Evolutionary conservation across 2,888 invertebrate genomes (phyloP).

Genomic region (Drosophila imparisetae): DNA sequence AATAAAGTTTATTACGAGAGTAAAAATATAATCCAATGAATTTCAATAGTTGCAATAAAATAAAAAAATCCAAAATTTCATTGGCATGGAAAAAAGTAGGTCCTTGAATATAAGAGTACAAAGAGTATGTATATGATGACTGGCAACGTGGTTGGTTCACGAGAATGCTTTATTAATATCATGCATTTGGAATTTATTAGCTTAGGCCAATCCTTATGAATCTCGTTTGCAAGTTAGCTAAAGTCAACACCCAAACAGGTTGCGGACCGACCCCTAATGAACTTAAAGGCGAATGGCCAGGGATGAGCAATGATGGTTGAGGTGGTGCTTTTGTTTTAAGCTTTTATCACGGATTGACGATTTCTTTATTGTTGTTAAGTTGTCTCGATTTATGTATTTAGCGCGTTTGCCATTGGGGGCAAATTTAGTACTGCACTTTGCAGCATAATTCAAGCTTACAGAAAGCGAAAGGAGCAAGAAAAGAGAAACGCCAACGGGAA

Average conservation of each 20-base stretch:
- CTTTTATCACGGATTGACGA: conserved; percentile 34
- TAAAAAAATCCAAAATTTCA: background rate
- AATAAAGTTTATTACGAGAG: background rate
- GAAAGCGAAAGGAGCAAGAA: background rate
- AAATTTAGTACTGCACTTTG: conserved; percentile 50
- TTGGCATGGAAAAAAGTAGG: background rate
- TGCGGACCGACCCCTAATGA: conserved; percentile 34
- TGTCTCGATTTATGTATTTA: conserved; percentile 64
- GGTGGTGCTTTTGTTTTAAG: conserved; percentile 15
- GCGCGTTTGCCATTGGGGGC: conserved; percentile 15
- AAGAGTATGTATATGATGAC: background rate
- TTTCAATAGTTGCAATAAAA: background rate
- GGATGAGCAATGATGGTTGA: background rate
- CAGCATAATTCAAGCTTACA: conserved; percentile 49
- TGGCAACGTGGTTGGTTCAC: background rate
- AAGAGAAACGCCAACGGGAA: background rate
- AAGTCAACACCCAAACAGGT: conserved; percentile 19
- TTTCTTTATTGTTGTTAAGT: conserved; percentile 40
- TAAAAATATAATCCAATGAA: background rate
- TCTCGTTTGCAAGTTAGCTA: background rate
- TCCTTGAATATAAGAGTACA: background rate
- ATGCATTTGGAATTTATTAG: background rate
- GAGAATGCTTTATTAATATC: background rate
- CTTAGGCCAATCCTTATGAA: background rate
- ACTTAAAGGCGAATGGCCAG: conserved; percentile 34